A percentile compares a stretch with the other conserved stretches of the same genome.
Conservation (phyloP, 2,113 vertebrate genomes). For the Phaethornis superciliosus region DNA sequence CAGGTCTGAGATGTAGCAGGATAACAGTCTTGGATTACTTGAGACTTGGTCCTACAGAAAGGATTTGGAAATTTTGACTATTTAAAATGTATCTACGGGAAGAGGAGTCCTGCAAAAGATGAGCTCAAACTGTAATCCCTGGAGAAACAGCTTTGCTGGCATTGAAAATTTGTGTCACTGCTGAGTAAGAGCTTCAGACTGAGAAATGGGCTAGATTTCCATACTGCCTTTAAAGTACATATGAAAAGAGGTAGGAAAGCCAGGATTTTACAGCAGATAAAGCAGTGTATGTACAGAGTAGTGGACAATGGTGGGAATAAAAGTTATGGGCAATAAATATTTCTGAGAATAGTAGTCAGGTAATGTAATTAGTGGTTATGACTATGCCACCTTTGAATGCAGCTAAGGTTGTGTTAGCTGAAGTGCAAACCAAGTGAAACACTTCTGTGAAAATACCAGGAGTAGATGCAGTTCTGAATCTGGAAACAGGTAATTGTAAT, state of each 20-base stretch:
- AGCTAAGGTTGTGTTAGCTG: background rate
- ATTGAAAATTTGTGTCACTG: background rate
- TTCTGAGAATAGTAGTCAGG: background rate
- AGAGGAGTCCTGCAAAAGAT: background rate
- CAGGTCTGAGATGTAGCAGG: background rate
- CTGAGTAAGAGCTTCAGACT: background rate
- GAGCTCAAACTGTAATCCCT: background rate
- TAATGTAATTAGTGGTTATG: background rate
- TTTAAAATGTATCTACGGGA: background rate
- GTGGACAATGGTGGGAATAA: background rate
- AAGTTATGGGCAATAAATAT: background rate
- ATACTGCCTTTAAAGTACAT: background rate
- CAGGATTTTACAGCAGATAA: background rate
- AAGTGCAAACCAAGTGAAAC: background rate
- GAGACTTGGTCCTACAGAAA: background rate
- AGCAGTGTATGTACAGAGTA: background rate
- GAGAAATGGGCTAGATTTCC: background rate
- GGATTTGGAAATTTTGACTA: background rate
- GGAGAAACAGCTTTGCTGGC: background rate
- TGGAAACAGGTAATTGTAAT: background rate
- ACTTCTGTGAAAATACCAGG: background rate
- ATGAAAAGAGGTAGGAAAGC: background rate
- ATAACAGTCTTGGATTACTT: background rate
- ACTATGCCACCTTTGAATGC: background rate
- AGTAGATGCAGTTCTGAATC: background rate